Evolutionary conservation across 37 sponge, comb jelly and placozoan species (phyloP).

Genomic region (Crambe crambe): DNA sequence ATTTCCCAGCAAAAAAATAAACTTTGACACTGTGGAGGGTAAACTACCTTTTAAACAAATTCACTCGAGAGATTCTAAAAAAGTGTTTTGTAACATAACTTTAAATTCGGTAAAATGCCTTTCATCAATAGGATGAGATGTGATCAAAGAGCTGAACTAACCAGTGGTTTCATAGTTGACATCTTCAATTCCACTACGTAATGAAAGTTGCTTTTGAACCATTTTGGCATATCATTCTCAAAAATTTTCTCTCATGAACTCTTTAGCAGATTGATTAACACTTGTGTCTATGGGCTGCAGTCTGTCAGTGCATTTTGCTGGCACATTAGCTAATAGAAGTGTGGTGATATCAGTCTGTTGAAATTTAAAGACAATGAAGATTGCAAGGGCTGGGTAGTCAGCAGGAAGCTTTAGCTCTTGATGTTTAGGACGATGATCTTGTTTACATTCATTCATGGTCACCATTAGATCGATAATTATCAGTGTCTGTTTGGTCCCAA

Average conservation of each 20-base stretch:
- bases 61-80: too few species aligned
- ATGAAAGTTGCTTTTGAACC: constrained; percentile 16
- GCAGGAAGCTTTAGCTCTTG: constrained; percentile 24
- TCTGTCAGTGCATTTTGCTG: constrained; percentile 62
- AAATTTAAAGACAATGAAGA: constrained; percentile 58
- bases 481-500: too few species aligned
- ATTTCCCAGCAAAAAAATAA: too few species aligned
- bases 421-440: constrained; percentile 7
- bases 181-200: constrained; percentile 14
- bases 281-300: constrained; percentile 59
- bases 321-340: constrained; percentile 11
- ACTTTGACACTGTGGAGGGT: too few species aligned
- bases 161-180: constrained; percentile 65
- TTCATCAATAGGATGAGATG: too few species aligned
- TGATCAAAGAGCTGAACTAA: constrained; percentile 51
- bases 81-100: too few species aligned
- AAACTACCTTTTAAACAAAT: too few species aligned
- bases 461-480: too few species aligned
- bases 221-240: constrained; percentile 47
- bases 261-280: constrained; percentile 42
- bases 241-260: constrained; percentile 42
- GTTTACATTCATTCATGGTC: not conserved
- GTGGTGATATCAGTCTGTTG: constrained; percentile 27
- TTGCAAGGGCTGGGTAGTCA: constrained; percentile 44
- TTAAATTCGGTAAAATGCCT: too few species aligned